Evolutionary conservation across 2,888 invertebrate species (phyloP), one percentile per base, ranked within the genome.

Genomic region (Acanthoscelides obtectus): DNA sequence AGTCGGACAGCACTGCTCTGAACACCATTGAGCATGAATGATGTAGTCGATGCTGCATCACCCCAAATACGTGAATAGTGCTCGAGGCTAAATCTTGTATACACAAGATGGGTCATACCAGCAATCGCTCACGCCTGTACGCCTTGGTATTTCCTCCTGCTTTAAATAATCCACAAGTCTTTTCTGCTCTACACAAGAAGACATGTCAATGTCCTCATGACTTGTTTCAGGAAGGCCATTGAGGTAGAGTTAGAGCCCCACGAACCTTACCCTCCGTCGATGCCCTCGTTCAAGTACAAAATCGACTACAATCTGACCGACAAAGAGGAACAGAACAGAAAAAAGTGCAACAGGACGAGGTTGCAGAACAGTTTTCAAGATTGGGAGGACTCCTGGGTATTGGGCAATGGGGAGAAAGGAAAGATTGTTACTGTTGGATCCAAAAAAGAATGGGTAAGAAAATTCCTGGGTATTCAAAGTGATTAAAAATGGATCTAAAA

Each of bases 201-300:
- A n/a, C n/a, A n/a, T n/a, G n/a, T n/a, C n/a, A n/a, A n/a, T n/a
- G n/a, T n/a, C n/a, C n/a, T n/a, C n/a, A n/a, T n/a, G n/a, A n/a
- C n/a, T 19, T 63, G 8, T 78, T 80, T 19, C 71, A 82, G 82
- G 27, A 79, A 80, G 69, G 73, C 77, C 0, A 69, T 80, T 8
- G 80, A 80, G 69, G 75, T 82, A 12, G 77, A 79, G 69, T 69
- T 82, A 17, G 79, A 80, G 22, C 73, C 76, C 4, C 81, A 82
- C 73, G 75, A 73, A 17, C 74, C 81, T 0, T 75, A 78, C 21
- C 72, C 77, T 45, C 82, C 83, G 6, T 77, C 81, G 0, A 76
- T 78, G 72, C 80, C 83, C 0, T 79, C 79, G 8, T 81, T 83
- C 72, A 79, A 78, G 69, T 82, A 81, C 75, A 79, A 78, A 74